phyloP scores from a whole-genome alignment of 2,797 vertebrate genomes.

The Gobionotothen gibberifrons region DNA sequence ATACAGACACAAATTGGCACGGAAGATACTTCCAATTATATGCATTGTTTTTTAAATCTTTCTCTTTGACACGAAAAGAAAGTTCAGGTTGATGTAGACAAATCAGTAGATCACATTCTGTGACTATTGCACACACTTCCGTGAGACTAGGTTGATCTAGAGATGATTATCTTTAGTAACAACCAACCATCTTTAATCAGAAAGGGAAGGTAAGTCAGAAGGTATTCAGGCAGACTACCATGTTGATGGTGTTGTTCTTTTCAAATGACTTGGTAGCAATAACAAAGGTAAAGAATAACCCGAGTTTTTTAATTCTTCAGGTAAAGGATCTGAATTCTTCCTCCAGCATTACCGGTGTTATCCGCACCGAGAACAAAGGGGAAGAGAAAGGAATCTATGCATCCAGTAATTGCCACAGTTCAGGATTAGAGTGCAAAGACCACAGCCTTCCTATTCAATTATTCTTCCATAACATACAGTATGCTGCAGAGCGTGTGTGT shows the following conservation, averaged over 20 bases:
- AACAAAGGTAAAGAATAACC: not conserved
- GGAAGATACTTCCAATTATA: too few relatives aligned
- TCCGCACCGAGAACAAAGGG: not conserved
- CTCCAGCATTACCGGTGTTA: not conserved
- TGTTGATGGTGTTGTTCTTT: not conserved
- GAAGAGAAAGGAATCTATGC: conserved; percentile 2
- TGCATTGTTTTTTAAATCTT: too few relatives aligned
- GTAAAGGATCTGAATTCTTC: not conserved
- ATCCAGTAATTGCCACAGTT: conserved; percentile 13
- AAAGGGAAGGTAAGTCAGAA: not conserved
- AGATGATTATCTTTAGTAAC: too few relatives aligned
- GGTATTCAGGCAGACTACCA: not conserved
- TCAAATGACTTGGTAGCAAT: not conserved
- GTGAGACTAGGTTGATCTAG: too few relatives aligned
- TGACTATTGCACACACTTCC: too few relatives aligned
- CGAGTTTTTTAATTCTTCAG: not conserved
- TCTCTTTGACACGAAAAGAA: too few relatives aligned
- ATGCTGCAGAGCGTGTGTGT: not conserved
- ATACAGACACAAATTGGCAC: too few relatives aligned
- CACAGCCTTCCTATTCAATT: conserved; percentile 16
- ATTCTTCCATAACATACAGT: not conserved
- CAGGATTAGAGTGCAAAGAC: conserved; percentile 22
- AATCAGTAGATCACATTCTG: not conserved
- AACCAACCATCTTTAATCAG: not conserved
- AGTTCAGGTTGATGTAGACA: too few relatives aligned